Percentiles rank a stretch among this genome's conserved stretches.
These are phyloP conservation scores for Seira ritae DNA, from an alignment of 2,888 invertebrate genomes.

Conservation along the genomic window DNA sequence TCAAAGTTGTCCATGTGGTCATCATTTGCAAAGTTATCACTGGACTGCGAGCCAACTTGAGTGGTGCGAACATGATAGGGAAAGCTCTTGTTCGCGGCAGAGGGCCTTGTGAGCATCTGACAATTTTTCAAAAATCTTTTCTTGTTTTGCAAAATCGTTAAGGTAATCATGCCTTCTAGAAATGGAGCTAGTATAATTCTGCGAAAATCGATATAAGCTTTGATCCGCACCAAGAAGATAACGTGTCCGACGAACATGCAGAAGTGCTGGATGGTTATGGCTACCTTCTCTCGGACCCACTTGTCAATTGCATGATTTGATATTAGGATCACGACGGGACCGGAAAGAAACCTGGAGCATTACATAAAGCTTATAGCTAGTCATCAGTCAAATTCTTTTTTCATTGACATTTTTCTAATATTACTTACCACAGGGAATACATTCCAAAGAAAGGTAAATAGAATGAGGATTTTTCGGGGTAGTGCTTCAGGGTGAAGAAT, in stretches of 20 bases:
- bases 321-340: constrained; percentile 86
- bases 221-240: constrained; percentile 84
- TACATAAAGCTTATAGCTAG: too few species aligned
- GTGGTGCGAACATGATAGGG: constrained; percentile 92
- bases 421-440: constrained; percentile 85
- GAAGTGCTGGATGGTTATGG: constrained; percentile 82
- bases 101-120: constrained; percentile 88
- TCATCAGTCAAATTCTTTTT: neutral
- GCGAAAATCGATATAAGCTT: too few species aligned
- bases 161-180: neutral
- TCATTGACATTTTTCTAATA: neutral
- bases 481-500: constrained; percentile 87
- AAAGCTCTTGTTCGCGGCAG: constrained; percentile 90
- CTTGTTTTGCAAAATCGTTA: too few species aligned
- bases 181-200: constrained; percentile 5
- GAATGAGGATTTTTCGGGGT: constrained; percentile 88
- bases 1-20: constrained; percentile 80
- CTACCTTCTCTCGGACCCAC: constrained; percentile 87
- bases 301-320: constrained; percentile 88
- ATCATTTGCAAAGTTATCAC: constrained; percentile 29
- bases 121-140: constrained; percentile 75
- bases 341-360: constrained; percentile 85
- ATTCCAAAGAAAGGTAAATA: constrained; percentile 89
- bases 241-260: constrained; percentile 83
- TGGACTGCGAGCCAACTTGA: constrained; percentile 68